Evolutionary conservation across 2,113 vertebrate species (phyloP).

Genomic region (Tachysurus vachellii): DNA sequence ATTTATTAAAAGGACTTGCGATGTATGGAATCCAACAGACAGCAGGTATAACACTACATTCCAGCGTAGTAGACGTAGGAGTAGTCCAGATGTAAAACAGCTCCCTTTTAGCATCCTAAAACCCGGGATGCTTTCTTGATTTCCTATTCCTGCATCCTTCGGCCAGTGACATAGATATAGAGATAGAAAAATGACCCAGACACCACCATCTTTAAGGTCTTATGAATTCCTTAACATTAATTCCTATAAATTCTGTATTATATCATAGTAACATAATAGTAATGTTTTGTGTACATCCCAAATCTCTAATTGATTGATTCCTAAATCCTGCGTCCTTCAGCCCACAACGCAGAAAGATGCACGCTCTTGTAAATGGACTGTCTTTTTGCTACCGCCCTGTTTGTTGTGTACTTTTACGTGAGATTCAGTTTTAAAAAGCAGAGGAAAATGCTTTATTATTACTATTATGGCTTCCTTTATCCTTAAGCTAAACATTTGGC

Average conservation of each 20-base stretch:
- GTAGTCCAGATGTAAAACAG: background rate
- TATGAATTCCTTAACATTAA: background rate
- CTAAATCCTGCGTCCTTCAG: background rate
- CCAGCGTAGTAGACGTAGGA: background rate
- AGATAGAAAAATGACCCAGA: background rate
- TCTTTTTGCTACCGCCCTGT: background rate
- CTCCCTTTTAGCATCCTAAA: background rate
- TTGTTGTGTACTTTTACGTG: background rate
- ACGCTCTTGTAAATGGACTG: background rate
- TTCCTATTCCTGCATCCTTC: background rate
- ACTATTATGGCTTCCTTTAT: background rate
- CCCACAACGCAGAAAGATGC: background rate
- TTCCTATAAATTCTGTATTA: background rate
- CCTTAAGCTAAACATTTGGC: too few species aligned
- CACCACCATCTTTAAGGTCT: background rate
- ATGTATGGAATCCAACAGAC: background rate
- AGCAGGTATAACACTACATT: background rate
- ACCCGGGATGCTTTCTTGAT: background rate
- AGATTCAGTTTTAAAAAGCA: background rate
- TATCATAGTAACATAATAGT: background rate
- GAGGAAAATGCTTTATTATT: background rate
- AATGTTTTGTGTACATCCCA: background rate
- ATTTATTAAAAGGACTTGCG: background rate
- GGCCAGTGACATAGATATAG: too few species aligned
- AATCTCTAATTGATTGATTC: background rate